Conservation (phyloP, 2,797 vertebrate species). For the Gallinago nigripennis region DNA sequence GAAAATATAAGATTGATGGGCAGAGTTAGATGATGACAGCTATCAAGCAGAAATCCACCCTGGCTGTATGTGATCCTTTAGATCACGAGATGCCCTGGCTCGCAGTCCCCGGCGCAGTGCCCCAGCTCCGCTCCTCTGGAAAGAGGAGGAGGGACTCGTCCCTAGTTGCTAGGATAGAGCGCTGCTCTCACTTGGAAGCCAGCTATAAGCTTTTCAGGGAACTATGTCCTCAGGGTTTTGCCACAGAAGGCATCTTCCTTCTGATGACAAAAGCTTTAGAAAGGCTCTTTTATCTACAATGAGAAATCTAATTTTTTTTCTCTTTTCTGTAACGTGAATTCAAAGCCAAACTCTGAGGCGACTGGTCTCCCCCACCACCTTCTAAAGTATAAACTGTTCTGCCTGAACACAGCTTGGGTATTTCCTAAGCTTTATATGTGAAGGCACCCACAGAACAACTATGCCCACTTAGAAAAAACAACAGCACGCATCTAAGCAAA, state of each 20-base stretch:
- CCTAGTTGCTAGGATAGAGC: slow-evolving; percentile 20
- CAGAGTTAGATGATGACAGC: neutral
- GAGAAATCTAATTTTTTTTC: neutral
- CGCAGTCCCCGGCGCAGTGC: neutral
- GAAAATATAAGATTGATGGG: neutral
- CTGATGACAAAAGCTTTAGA: neutral
- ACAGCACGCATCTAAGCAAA: neutral
- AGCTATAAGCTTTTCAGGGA: slow-evolving; percentile 14
- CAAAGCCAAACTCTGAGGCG: neutral
- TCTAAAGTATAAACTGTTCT: neutral
- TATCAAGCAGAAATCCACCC: neutral
- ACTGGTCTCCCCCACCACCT: neutral
- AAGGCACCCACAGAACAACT: neutral
- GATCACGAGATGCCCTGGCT: slow-evolving; percentile 38
- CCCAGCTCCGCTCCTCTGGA: neutral
- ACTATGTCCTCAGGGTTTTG: neutral
- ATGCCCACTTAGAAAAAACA: neutral
- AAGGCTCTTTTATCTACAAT: neutral
- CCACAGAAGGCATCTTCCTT: neutral
- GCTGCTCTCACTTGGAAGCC: slow-evolving; percentile 1
- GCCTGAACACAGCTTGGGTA: neutral
- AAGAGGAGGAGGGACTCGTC: slow-evolving; percentile 17
- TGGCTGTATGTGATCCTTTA: neutral
- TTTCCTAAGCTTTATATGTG: neutral
- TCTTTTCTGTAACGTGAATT: neutral